Percentiles rank a stretch among this genome's conserved stretches.
phyloP scores from a whole-genome alignment of 2,113 vertebrate species.

The Aegypius monachus region DNA sequence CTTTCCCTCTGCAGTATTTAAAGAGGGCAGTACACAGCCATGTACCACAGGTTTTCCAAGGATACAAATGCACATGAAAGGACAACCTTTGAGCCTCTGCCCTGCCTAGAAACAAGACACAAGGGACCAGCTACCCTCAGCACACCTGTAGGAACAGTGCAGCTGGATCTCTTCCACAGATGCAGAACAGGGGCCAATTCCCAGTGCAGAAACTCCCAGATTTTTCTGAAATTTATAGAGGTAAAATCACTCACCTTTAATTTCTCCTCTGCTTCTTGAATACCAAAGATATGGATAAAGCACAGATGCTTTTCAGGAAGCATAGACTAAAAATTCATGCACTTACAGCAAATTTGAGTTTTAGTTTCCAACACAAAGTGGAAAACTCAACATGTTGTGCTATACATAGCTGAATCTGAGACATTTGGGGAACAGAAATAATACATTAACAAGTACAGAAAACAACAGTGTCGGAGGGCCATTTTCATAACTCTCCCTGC shows the following conservation, averaged over 20 bases:
- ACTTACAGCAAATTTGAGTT: not conserved
- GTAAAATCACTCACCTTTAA: not conserved
- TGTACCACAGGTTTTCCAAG: not conserved
- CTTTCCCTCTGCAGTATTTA: not conserved
- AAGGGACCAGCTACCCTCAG: not conserved
- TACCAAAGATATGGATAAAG: not conserved
- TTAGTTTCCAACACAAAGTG: not conserved
- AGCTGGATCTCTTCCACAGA: not conserved
- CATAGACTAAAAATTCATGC: not conserved
- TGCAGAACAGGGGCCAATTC: not conserved
- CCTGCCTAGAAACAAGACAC: not conserved
- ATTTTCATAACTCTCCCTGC: not conserved
- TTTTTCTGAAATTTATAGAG: not conserved
- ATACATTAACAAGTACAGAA: not conserved
- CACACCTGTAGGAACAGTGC: not conserved
- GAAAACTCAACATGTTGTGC: not conserved
- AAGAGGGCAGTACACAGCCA: not conserved
- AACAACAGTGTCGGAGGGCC: not conserved
- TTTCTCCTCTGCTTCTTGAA: not conserved
- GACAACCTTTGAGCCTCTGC: not conserved
- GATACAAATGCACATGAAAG: not conserved
- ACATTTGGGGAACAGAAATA: not conserved
- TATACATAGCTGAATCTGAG: not conserved
- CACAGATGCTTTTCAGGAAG: not conserved
- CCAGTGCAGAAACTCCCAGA: not conserved